Evolutionary conservation across 2,797 vertebrate genomes (phyloP).

Genomic region (Channa striata): DNA sequence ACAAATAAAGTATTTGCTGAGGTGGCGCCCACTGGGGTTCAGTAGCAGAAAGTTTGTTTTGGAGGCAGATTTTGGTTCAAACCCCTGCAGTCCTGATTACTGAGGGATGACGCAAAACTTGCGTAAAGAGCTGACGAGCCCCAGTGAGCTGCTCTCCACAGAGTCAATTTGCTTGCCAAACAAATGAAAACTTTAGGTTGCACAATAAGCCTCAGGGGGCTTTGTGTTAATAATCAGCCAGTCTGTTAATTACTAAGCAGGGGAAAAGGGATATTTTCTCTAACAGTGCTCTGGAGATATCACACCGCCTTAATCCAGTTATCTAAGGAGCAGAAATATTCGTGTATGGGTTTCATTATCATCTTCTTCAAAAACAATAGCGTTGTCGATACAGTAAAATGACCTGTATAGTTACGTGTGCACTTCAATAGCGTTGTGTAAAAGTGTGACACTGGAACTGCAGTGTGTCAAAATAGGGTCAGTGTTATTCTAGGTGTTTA

Average conservation of each 20-base stretch:
- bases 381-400: background rate
- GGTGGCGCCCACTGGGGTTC: constrained; percentile 7
- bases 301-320: too few relatives aligned
- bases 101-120: constrained; percentile 80
- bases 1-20: constrained; percentile 23
- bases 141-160: constrained; percentile 37
- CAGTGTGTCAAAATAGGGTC: background rate
- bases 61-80: constrained; percentile 34
- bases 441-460: constrained; percentile 28
- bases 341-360: constrained; percentile 31
- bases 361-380: constrained; percentile 18
- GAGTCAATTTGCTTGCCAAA: constrained; percentile 74
- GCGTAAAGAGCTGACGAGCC: constrained; percentile 50
- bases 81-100: constrained; percentile 41
- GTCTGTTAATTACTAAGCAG: constrained; percentile 63
- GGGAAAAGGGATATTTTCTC: constrained; percentile 22
- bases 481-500: constrained; percentile 4
- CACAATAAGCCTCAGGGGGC: constrained; percentile 65
- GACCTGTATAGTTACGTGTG: background rate
- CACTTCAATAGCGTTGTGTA: constrained; percentile 7
- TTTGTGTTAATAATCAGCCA: constrained; percentile 77
- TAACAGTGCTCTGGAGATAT: constrained; percentile 37
- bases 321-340: background rate
- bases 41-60: constrained; percentile 56
- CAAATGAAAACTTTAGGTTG: constrained; percentile 65